A percentile compares a stretch with the other conserved stretches of the same genome.
phyloP scores from a whole-genome alignment of 2,797 vertebrate genomes.

The Chaetophractus vellerosus region DNA sequence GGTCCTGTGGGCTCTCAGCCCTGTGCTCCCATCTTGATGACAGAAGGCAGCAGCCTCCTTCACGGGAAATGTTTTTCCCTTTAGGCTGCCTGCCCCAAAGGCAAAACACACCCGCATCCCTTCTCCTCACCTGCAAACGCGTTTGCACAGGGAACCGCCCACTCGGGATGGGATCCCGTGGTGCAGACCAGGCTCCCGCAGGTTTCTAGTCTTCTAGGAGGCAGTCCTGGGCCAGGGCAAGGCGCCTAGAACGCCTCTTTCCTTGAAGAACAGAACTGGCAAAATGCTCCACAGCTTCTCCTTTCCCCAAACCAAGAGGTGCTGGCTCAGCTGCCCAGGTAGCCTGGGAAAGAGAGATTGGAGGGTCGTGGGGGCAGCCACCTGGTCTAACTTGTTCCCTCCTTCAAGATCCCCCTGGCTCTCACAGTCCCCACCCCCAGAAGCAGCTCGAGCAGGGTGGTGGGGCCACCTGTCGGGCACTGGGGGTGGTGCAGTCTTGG shows the following conservation, averaged over 20 bases:
- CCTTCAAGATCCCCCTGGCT: background rate
- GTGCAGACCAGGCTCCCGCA: background rate
- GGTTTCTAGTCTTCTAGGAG: conserved; percentile 37
- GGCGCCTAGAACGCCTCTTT: background rate
- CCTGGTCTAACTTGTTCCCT: background rate
- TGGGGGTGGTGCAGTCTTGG: background rate
- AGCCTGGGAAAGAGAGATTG: background rate
- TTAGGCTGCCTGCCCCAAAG: background rate
- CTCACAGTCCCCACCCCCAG: background rate
- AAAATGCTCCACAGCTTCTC: background rate
- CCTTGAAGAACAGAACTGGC: conserved; percentile 12
- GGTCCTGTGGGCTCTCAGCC: background rate
- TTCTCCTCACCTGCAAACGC: background rate
- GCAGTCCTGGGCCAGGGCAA: background rate
- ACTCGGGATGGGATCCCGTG: background rate
- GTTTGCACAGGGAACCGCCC: background rate
- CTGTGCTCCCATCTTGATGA: background rate
- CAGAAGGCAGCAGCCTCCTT: background rate
- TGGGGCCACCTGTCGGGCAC: conserved; percentile 73
- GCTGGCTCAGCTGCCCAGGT: background rate
- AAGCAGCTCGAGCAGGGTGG: background rate
- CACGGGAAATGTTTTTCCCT: background rate
- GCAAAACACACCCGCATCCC: background rate
- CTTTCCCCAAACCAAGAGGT: background rate
- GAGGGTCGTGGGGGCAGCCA: rapidly evolving